Evolutionary conservation across 2,888 invertebrate species (phyloP).

Genomic region (Imbricaverruca yamaguchii): DNA sequence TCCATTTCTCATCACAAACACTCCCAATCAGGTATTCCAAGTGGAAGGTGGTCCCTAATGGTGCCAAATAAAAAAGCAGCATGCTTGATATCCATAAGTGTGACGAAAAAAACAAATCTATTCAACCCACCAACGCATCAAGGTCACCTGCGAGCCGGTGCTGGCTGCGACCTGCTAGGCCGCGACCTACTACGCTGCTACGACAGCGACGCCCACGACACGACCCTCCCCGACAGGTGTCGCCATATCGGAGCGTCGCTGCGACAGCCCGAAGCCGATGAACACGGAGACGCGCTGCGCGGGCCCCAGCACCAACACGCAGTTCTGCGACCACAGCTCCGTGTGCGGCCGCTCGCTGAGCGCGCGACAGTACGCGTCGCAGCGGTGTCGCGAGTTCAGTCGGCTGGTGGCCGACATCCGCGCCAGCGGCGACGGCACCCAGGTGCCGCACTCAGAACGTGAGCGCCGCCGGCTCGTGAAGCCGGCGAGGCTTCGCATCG

Average conservation of each 20-base stretch:
- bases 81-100: no score
- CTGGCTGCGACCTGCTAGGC: no score
- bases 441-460: slow-evolving; percentile 24
- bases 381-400: slow-evolving; percentile 24
- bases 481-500: no score
- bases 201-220: no score
- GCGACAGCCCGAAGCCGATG: slow-evolving; percentile 25
- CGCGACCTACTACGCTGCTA: no score
- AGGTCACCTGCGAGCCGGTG: no score
- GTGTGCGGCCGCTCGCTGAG: neutral
- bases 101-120: no score
- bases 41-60: no score
- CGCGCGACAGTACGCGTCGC: slow-evolving; percentile 8
- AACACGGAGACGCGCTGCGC: slow-evolving; percentile 24
- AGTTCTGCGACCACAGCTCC: slow-evolving; percentile 18
- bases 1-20: no score
- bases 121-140: no score
- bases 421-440: slow-evolving; percentile 22
- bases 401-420: slow-evolving; percentile 23
- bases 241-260: slow-evolving; percentile 22
- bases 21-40: no score
- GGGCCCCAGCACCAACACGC: slow-evolving; percentile 18
- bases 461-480: neutral
- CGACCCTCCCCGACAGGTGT: neutral
- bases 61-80: no score